These are phyloP conservation scores for Chrysopa pallens DNA, from an alignment of 1,140 invertebrate species.

Conservation along the genomic window DNA sequence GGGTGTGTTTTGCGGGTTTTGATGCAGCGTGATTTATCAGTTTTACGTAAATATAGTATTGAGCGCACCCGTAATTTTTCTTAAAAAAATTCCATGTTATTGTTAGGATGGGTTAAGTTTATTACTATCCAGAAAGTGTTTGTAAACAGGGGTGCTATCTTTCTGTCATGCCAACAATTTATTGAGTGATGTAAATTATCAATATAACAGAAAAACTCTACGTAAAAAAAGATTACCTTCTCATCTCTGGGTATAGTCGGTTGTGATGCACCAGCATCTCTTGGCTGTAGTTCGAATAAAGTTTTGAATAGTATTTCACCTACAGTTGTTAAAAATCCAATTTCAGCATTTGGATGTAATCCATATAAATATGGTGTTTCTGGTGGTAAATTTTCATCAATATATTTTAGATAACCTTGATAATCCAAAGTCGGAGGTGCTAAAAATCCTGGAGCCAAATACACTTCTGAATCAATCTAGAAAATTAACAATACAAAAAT, in stretches of 20 bases:
- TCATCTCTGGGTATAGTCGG: conserved; percentile 58
- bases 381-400: conserved; percentile 70
- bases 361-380: conserved; percentile 86
- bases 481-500: too few species aligned
- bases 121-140: too few species aligned
- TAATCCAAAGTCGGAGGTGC: conserved; percentile 77
- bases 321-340: conserved; percentile 75
- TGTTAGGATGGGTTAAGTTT: too few species aligned
- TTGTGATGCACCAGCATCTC: conserved; percentile 48
- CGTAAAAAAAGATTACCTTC: conserved; percentile 41
- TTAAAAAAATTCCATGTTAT: too few species aligned
- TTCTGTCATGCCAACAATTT: background rate
- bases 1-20: too few species aligned
- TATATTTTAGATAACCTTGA: conserved; percentile 69
- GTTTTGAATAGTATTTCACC: conserved; percentile 77
- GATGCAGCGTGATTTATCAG: too few species aligned
- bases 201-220: background rate
- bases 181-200: background rate
- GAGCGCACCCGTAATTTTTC: too few species aligned
- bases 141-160: conserved; percentile 8
- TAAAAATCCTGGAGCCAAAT: conserved; percentile 64
- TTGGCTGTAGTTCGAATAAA: conserved; percentile 82
- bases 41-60: too few species aligned
- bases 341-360: conserved; percentile 87
- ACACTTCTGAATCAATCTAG: conserved; percentile 65